These are phyloP conservation scores for Oncorhynchus mykiss DNA, from an alignment of 2,113 vertebrate species.

Conservation along the genomic window DNA sequence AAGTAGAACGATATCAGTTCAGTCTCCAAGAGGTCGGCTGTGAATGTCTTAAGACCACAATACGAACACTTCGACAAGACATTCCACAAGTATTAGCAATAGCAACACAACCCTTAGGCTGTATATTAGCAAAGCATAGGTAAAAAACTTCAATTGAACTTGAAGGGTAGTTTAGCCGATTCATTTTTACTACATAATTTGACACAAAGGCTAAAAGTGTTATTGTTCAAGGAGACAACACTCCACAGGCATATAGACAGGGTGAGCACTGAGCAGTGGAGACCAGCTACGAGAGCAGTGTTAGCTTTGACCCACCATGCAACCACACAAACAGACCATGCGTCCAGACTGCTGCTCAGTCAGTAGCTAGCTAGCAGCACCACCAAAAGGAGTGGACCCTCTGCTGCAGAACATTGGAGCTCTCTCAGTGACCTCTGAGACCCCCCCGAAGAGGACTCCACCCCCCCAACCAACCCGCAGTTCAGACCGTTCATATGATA, in stretches of 20 bases:
- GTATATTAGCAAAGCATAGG: too few relatives aligned
- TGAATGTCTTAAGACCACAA: neutral
- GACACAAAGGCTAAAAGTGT: neutral
- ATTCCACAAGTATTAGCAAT: neutral
- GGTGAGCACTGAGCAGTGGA: slow-evolving; percentile 1
- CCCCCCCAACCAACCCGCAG: too few relatives aligned
- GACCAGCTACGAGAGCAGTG: slow-evolving; percentile 18
- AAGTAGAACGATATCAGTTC: neutral
- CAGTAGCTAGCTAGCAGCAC: neutral
- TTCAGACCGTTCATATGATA: too few relatives aligned
- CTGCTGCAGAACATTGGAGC: too few relatives aligned
- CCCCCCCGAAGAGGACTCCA: neutral
- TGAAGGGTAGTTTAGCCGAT: neutral
- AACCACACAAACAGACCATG: slow-evolving; percentile 29
- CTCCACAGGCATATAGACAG: neutral
- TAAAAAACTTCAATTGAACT: neutral
- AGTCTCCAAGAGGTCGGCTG: neutral
- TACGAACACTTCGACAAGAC: slow-evolving; percentile 4
- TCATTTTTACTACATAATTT: too few relatives aligned
- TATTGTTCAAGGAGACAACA: neutral
- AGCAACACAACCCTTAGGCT: neutral
- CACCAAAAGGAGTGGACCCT: neutral
- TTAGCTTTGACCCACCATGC: slow-evolving; percentile 38
- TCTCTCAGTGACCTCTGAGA: neutral
- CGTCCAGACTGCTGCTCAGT: slow-evolving; percentile 10